Base-by-base conservation (phyloP, 2,113 vertebrate genomes). In the Melanotaenia duboulayi region DNA sequence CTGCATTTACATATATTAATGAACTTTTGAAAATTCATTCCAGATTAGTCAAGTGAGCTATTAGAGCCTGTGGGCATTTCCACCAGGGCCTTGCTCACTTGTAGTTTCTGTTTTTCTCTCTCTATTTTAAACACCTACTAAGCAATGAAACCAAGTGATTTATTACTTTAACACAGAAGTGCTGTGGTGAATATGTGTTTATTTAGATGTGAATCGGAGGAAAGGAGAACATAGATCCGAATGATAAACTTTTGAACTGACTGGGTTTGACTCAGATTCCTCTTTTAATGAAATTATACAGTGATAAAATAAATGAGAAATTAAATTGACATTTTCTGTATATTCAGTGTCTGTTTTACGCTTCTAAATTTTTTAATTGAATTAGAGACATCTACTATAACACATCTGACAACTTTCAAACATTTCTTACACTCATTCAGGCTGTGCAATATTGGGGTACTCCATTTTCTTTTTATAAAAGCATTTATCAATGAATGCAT, bases 1-100 rank as follows among this genome's bases (percentile, higher is more conserved):
- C 63, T 84, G 82, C 88, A 93, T 92, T 93, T 87, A 89, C 93
- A 92, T 93, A 92, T 88, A 86, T 67, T 93, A 92, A 94, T 92
- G 86, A 91, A 93, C 87, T 91, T 93, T 89, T 86, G 71, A 65
- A 84, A 86, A 90, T 89, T 77, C 83, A 85, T 82, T 86, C 58
- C 57, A 84, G 89, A 93, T 92, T 90, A 90, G 81, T 88, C 88
- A 88, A 89, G 87, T 86, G 84, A 88, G 87, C 71, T 82, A 71
- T 87, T 88, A 81, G 65, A 81, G 86, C 82, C 85, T 83, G 62
- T 87, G 87, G 86, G 84, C 78, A 55, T 81, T 81, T 87, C 72
- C 86, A 68, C 76, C 74, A 65, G 81, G 81, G 64, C 50, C 61
- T 42, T 1, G 2, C 24, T 66, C 65, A 14, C 35, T 77, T 66